Evolutionary conservation across 2,888 invertebrate genomes (phyloP).

Genomic region (Nezara viridula): DNA sequence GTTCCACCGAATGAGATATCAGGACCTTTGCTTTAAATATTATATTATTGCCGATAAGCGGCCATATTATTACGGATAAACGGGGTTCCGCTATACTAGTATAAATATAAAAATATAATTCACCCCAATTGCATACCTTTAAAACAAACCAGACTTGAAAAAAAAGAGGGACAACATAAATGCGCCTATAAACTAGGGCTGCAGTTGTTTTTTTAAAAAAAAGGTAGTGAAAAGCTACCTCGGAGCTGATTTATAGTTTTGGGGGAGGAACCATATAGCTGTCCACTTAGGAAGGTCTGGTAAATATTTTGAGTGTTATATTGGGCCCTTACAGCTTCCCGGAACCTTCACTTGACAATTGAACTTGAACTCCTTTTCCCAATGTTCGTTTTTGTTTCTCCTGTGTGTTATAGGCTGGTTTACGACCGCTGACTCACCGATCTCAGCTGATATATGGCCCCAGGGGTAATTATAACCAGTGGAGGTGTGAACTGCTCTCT

Average conservation of each 20-base stretch:
- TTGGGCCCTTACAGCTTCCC: constrained; percentile 52
- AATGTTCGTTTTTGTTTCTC: constrained; percentile 20
- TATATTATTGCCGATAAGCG: too few species aligned
- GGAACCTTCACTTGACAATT: constrained; percentile 40
- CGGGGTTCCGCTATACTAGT: too few species aligned
- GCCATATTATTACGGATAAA: too few species aligned
- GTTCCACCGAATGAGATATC: too few species aligned
- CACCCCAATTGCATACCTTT: not conserved
- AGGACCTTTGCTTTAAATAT: too few species aligned
- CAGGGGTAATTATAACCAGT: not conserved
- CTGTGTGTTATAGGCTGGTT: constrained; percentile 3
- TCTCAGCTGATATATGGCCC: not conserved
- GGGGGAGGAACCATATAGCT: constrained; percentile 58
- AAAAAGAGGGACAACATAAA: not conserved
- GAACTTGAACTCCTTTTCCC: constrained; percentile 20
- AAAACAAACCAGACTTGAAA: not conserved
- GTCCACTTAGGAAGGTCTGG: constrained; percentile 58
- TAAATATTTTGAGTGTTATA: constrained; percentile 62
- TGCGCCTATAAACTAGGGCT: constrained; percentile 14
- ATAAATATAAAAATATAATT: not conserved
- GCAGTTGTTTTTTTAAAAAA: not conserved
- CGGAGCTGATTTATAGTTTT: not conserved
- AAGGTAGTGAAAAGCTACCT: constrained; percentile 28
- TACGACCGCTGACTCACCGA: not conserved
- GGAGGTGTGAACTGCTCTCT: not conserved